Evolutionary conservation across 2,113 vertebrate genomes (phyloP).

Genomic region (Heteronetta atricapilla): DNA sequence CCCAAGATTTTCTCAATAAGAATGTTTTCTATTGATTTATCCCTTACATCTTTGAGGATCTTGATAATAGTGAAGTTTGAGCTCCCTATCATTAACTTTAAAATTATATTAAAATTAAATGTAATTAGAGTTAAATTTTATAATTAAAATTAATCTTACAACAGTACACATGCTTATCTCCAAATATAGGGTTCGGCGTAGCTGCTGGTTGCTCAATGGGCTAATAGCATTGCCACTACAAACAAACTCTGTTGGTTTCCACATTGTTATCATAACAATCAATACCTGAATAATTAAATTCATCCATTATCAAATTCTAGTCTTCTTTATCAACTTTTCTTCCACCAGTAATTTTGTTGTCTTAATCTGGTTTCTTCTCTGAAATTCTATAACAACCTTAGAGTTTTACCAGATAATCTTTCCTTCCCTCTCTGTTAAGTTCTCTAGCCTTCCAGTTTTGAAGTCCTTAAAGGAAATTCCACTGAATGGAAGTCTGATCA

Average conservation of each 20-base stretch:
- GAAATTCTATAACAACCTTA: slow-evolving; percentile 23
- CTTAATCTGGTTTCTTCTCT: slow-evolving; percentile 20
- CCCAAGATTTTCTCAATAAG: background rate
- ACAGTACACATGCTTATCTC: background rate
- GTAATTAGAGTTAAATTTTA: slow-evolving; percentile 17
- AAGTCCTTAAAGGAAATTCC: background rate
- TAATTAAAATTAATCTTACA: slow-evolving; percentile 40
- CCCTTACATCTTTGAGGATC: background rate
- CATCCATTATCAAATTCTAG: slow-evolving; percentile 56
- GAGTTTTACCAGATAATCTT: background rate
- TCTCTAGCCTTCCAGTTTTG: background rate
- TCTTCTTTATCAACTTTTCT: slow-evolving; percentile 58
- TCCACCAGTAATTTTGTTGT: slow-evolving; percentile 45
- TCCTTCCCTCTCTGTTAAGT: background rate
- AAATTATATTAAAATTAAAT: slow-evolving; percentile 25
- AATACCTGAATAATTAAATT: slow-evolving; percentile 66
- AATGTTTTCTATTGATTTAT: background rate
- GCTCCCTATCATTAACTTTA: slow-evolving; percentile 1
- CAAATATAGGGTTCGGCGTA: background rate
- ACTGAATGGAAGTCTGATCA: slow-evolving; percentile 1
- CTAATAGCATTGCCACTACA: slow-evolving; percentile 37
- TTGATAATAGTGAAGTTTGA: background rate
- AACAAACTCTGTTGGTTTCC: slow-evolving; percentile 52
- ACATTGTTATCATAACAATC: slow-evolving; percentile 47
- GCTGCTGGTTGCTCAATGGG: slow-evolving; percentile 13